Conservation (phyloP, 2,113 vertebrate genomes). For the Agelaius tricolor region DNA sequence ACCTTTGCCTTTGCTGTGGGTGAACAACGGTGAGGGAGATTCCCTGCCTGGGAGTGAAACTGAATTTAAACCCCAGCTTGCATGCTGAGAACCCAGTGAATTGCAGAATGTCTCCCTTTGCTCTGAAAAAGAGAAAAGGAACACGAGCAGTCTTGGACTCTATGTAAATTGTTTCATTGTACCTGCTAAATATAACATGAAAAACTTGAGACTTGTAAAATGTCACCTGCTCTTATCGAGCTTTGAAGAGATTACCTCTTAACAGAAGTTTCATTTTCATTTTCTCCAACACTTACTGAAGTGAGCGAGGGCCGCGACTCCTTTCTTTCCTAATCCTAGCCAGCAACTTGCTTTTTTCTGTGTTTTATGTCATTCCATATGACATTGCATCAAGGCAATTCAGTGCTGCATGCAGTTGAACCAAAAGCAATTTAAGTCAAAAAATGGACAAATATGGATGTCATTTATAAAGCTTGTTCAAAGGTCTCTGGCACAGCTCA, state of each 20-base stretch:
- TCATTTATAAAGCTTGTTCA: constrained; percentile 74
- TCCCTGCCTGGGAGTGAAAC: background rate
- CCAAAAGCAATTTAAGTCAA: constrained; percentile 79
- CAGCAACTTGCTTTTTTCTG: constrained; percentile 60
- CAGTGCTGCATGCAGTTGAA: constrained; percentile 57
- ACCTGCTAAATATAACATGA: constrained; percentile 51
- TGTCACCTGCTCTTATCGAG: constrained; percentile 67
- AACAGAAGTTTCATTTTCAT: constrained; percentile 71
- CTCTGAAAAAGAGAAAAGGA: background rate
- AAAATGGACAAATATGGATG: constrained; percentile 78
- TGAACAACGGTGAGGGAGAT: background rate
- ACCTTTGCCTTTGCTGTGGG: background rate
- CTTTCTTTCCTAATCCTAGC: constrained; percentile 68
- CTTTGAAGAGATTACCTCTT: constrained; percentile 70
- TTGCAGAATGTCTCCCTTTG: background rate
- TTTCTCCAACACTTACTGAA: constrained; percentile 66
- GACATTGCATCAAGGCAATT: constrained; percentile 71
- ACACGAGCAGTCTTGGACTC: background rate
- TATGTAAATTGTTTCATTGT: constrained; percentile 73
- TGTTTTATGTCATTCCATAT: constrained; percentile 69
- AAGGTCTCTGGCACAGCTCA: constrained; percentile 70
- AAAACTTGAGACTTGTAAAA: constrained; percentile 64
- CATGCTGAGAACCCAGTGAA: background rate
- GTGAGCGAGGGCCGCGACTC: constrained; percentile 62
- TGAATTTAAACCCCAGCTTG: background rate